A percentile compares a stretch with the other conserved stretches of the same genome.
These are phyloP conservation scores for Notarius lentiginosus DNA, from an alignment of 2,113 vertebrate species.

Conservation along the genomic window DNA sequence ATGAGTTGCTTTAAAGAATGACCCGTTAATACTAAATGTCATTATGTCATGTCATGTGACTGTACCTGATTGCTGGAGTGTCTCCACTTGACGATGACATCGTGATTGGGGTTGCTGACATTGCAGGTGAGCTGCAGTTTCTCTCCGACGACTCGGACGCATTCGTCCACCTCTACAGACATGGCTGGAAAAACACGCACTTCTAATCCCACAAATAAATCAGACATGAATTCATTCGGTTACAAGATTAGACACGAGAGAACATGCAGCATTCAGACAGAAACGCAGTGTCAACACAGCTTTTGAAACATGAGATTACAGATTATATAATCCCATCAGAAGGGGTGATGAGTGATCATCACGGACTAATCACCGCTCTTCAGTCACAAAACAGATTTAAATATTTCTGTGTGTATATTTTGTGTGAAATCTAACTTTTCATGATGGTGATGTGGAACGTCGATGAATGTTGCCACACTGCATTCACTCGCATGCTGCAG, in stretches of 20 bases:
- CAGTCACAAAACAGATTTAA: too few species aligned
- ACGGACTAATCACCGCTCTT: neutral
- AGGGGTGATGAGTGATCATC: neutral
- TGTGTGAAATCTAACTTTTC: constrained; percentile 68
- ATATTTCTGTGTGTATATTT: neutral
- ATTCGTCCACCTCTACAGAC: constrained; percentile 56
- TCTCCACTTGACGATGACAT: constrained; percentile 65
- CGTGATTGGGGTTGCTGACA: constrained; percentile 55
- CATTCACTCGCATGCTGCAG: constrained; percentile 68
- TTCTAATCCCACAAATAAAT: constrained; percentile 9
- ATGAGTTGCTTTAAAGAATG: neutral
- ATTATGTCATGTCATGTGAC: neutral
- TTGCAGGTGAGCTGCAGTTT: constrained; percentile 74
- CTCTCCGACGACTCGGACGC: constrained; percentile 78
- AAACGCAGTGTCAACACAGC: neutral
- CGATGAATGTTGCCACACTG: constrained; percentile 48
- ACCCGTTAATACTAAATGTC: neutral
- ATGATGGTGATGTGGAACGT: constrained; percentile 65
- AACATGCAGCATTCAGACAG: neutral
- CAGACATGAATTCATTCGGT: neutral
- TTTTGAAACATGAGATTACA: neutral
- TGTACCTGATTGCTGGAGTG: constrained; percentile 60
- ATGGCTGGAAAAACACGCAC: constrained; percentile 39
- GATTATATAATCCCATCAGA: neutral
- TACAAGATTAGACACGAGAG: neutral